A percentile compares a stretch with the other conserved stretches of the same genome.
Evolutionary conservation across 2,888 invertebrate species (phyloP).

Genomic region (Eupeodes luniger): DNA sequence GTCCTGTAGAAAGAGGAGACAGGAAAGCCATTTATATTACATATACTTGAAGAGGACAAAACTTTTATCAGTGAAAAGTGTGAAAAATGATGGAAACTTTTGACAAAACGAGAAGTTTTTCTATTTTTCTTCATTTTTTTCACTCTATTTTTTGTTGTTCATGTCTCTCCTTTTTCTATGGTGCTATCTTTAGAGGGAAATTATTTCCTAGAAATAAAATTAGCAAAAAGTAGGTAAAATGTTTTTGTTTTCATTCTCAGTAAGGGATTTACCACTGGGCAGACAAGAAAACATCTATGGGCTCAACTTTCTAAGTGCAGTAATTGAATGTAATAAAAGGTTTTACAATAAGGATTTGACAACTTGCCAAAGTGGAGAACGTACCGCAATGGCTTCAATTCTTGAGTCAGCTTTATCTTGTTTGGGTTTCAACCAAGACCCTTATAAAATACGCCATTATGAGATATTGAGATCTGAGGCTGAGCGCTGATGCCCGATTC

Average conservation of each 20-base stretch:
- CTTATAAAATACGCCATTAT: too few species aligned
- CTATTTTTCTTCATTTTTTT: constrained; percentile 9
- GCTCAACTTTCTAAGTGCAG: too few species aligned
- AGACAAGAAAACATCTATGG: too few species aligned
- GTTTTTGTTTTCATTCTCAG: neutral
- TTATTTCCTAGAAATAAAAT: constrained; percentile 28
- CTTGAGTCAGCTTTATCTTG: too few species aligned
- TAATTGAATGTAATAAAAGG: too few species aligned
- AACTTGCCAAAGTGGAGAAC: too few species aligned
- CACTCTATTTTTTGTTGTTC: neutral
- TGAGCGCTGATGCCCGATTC: too few species aligned
- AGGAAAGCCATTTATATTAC: constrained; percentile 73
- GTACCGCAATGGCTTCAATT: too few species aligned
- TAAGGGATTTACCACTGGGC: neutral
- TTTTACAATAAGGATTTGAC: too few species aligned
- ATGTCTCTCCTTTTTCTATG: neutral
- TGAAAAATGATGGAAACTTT: constrained; percentile 76
- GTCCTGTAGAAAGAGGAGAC: constrained; percentile 29
- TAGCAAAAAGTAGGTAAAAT: constrained; percentile 24
- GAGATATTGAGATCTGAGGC: too few species aligned
- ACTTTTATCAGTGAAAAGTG: constrained; percentile 75
- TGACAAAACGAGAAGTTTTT: constrained; percentile 71
- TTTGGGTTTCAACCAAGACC: too few species aligned
- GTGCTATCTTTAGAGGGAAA: constrained; percentile 16
- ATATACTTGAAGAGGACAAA: constrained; percentile 63